Base-by-base conservation (phyloP, 2,797 vertebrate genomes). In the Clarias fuscus region DNA sequence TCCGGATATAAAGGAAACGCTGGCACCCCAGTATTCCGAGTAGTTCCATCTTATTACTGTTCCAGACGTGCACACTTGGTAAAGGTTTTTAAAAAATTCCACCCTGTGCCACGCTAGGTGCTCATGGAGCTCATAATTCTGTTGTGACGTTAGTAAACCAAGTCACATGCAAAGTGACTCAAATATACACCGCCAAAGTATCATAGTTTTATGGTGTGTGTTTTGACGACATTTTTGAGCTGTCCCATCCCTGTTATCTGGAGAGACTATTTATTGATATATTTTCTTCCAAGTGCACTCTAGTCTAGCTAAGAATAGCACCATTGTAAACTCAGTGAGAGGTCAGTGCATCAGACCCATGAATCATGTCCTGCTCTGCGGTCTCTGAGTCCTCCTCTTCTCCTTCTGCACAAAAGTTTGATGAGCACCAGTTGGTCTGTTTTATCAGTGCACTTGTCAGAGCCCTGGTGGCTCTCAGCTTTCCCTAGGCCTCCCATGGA, bases 391-490 rank as follows among this genome's bases (percentile, higher is more conserved):
- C 40, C 40, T 65, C 15, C 15, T 2, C 62, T 65, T 18, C 61
- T 30, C 40, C 24, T 43, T 88, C 62, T 84, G 78, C 59, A 90
- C 88, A 86, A 37, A 48, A 24, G 85, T 88, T 91, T 83, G 89
- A 90, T 86, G 72, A 90, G 87, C 24, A 0, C 30, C 79, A 78
- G 81, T 79, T 58, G 18, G 13, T 90, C 86, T 90, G 40, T 83
- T 89, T 89, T 85, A 84, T 88, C 88, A 86, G 81, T 80, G 84
- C 65, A 82, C 77, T 85, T 85, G 59, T 90, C 86, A 53, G 68
- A 88, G 70, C 87, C 6, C 17, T 89, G 88, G 90, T 89, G 78
- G 40, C 83, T 89, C 72, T 90, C 89, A 89, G 89, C 77, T 75
- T 68, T 91, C 70, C 89, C 70, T 68, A 59, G 62, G 75, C 77